Base-by-base conservation (phyloP, 2,888 invertebrate species). In the Agrenia bidenticulata region DNA sequence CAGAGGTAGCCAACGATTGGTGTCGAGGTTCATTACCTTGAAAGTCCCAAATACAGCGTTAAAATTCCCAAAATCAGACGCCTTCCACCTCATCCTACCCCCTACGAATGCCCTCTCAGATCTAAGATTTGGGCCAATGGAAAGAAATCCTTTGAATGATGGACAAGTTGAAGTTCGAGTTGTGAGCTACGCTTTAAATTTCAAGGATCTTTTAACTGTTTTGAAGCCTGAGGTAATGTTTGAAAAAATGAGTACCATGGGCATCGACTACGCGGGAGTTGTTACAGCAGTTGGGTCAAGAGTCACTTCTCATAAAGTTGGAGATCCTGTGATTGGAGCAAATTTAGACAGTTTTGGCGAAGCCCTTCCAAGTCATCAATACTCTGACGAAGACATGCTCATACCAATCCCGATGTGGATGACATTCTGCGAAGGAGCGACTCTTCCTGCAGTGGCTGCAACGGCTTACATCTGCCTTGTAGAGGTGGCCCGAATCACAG, bases 211-310 rank as follows among this genome's bases (percentile, higher is more conserved):
- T n/a, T 61, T 73, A 15, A 63, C 59, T 1, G 53, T 73, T 21
- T 53, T 73, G 13, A 73, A 73, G 27, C 72, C 72, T 1, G 61
- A 56, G 2, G 59, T 19, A n/a, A 57, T 60, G 11, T 64, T 60
- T n/a, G 24, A 66, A 7, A 42, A 64, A 9, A 50, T 37, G 2
- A 32, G 66, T 11, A 56, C 62, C 1, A 77, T 87, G 2, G 89
- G 89, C 0, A 89, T 89, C 66, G 89, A 89, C 79, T 88, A 87
- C 78, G 84, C 85, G 37, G 89, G 89, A 0, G 80, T 81, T 0
- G 81, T 88, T 0, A 80, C 82, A 37, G 83, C 83, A 0, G 81
- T 84, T 1, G 89, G 89, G 1, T 77, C 80, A n/a, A 79, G 80
- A 0, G 85, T 87, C 1, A 80, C 72, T 1, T 78, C 79, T 55